A percentile compares a stretch with the other conserved stretches of the same genome.
Evolutionary conservation across 2,113 vertebrate species (phyloP).

Genomic region (Empidonax traillii): DNA sequence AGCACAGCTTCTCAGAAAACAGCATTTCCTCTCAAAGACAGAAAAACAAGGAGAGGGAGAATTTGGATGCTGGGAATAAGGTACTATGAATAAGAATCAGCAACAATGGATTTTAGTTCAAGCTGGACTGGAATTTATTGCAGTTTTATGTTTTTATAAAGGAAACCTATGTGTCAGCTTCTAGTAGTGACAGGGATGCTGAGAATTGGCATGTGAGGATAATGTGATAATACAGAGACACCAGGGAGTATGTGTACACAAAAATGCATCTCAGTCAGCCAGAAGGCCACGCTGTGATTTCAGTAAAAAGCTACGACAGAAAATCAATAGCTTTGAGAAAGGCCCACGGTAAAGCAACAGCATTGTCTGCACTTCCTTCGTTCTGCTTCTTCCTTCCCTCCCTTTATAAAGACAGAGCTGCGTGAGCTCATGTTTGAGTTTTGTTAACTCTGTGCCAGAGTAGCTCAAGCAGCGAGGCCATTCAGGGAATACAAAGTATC

Average conservation of each 20-base stretch:
- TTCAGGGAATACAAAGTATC: not conserved
- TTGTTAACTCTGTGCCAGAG: not conserved
- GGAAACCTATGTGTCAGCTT: not conserved
- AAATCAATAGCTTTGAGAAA: slow-evolving; percentile 62
- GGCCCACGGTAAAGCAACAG: not conserved
- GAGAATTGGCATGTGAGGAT: slow-evolving; percentile 20
- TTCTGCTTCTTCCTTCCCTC: not conserved
- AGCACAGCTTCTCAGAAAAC: not conserved
- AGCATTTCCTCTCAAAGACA: not conserved
- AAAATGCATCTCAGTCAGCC: slow-evolving; percentile 32
- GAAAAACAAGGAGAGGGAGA: not conserved
- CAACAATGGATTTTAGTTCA: not conserved
- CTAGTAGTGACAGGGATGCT: not conserved
- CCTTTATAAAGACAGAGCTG: not conserved
- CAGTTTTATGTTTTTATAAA: slow-evolving; percentile 9
- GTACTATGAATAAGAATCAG: not conserved
- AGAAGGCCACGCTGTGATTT: slow-evolving; percentile 44
- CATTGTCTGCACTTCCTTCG: not conserved
- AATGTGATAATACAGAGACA: slow-evolving; percentile 33
- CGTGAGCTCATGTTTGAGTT: not conserved
- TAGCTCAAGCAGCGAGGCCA: not conserved
- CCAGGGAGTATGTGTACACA: not conserved
- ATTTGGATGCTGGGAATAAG: not conserved
- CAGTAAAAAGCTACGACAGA: not conserved
- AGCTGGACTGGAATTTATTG: not conserved